These are phyloP conservation scores for Pseudopipra pipra DNA, from an alignment of 2,113 vertebrate species.

Conservation along the genomic window DNA sequence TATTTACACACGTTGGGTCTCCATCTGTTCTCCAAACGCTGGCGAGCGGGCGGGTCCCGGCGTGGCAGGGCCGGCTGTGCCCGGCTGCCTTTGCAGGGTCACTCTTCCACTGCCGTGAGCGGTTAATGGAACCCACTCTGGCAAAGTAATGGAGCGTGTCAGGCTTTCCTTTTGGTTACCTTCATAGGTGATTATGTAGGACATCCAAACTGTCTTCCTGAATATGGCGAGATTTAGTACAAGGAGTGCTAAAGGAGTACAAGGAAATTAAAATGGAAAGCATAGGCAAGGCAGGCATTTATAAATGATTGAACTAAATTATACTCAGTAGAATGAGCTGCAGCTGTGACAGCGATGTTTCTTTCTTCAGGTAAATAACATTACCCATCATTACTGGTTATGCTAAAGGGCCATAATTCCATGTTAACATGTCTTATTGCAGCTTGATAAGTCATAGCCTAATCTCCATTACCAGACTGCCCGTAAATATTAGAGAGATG, in stretches of 20 bases:
- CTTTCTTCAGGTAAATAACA: conserved; percentile 64
- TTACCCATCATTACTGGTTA: conserved; percentile 34
- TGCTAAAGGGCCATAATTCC: conserved; percentile 47
- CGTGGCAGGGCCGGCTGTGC: background rate
- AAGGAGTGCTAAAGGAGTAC: conserved; percentile 3
- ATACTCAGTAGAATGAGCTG: conserved; percentile 16
- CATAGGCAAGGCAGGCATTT: conserved; percentile 42
- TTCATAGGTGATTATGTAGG: background rate
- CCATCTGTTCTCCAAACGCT: background rate
- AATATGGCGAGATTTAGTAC: conserved; percentile 15
- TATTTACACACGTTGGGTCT: background rate
- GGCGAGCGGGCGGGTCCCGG: rapidly evolving
- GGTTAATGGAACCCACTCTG: background rate
- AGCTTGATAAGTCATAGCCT: conserved; percentile 40
- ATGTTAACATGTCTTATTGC: conserved; percentile 34
- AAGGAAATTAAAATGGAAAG: conserved; percentile 55
- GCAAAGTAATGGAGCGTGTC: background rate
- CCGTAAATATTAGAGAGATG: conserved; percentile 21
- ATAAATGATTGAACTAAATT: conserved; percentile 63
- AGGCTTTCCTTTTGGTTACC: background rate
- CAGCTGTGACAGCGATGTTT: conserved; percentile 34
- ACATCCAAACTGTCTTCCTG: conserved; percentile 2
- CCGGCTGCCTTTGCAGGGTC: background rate
- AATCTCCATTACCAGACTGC: conserved; percentile 32
- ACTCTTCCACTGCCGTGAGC: rapidly evolving